phyloP scores from a whole-genome alignment of 1,140 invertebrate genomes.

The Uloborus diversus region DNA sequence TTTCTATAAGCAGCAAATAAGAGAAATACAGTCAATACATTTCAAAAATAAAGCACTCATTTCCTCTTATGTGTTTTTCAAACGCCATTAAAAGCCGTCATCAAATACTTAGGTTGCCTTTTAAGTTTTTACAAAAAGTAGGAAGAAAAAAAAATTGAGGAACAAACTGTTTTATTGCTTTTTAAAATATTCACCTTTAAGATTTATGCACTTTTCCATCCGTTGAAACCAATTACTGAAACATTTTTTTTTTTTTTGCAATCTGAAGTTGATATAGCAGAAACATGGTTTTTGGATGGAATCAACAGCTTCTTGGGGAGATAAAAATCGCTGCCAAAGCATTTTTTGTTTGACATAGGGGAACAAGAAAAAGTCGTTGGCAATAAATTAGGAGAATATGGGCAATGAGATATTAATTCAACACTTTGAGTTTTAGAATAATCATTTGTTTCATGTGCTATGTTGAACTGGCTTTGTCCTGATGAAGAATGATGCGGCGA shows the following conservation, averaged over 20 bases:
- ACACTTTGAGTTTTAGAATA: neutral
- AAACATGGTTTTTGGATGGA: slow-evolving; percentile 13
- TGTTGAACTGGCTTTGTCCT: neutral
- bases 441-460: neutral
- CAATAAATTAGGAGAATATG: neutral
- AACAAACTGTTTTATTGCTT: neutral
- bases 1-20: no score
- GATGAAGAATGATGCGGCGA: neutral
- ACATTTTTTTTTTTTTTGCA: slow-evolving; percentile 13
- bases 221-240: neutral
- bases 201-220: slow-evolving; percentile 7
- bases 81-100: no score
- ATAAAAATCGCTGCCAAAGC: neutral
- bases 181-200: slow-evolving; percentile 1
- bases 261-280: neutral
- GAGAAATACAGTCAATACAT: no score
- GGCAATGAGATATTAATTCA: neutral
- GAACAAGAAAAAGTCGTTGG: neutral
- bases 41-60: no score
- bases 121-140: neutral
- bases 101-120: no score
- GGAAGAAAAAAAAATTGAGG: neutral
- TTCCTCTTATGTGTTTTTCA: no score
- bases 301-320: neutral
- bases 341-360: neutral